Base-by-base conservation (phyloP, 2,797 vertebrate genomes). In the Adelosebastes latens region DNA sequence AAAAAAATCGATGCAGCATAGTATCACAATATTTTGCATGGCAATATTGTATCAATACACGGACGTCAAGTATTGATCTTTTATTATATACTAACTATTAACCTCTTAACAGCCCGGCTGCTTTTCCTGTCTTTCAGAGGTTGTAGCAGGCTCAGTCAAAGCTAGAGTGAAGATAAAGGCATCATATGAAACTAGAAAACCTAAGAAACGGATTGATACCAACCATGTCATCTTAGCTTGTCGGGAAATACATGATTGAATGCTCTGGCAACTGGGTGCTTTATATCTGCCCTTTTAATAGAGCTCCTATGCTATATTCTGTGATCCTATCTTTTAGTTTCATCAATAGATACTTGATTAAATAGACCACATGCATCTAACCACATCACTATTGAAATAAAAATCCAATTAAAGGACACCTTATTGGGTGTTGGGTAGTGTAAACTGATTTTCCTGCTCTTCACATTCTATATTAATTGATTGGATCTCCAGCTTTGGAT, bases 391-490 rank as follows among this genome's bases (percentile, higher is more conserved):
- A 60, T 34, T 46, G 60, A 42, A 27, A 24, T 24, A 9, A 64
- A 16, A 64, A 10, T 77, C 67, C 66, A 27, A 75, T 82, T 79
- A 67, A 69, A 69, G 65, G 81, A 80, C 63, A 65, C 52, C 32
- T 66, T 72, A 58, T 34, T 20, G 32, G 32, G 16, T 73, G 56
- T 27, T 42, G 52, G 60, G 29, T 39, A 12, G 72, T 31, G 71
- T 72, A 67, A 83, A 56, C 60, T 63, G 18, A 68, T 79, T 81
- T 68, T 49, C 68, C 61, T 22, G 24, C 73, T 79, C 80, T 61
- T 83, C 81, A 27, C 63, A 58, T 79, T 59, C 46, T 60, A 5
- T 63, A 81, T 81, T 77, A 77, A 88, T 84, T 77, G 77, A 84
- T 76, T 77, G 65, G 24, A 70, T 85, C 64, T 60, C 7, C 71